These are phyloP conservation scores for Drosophila melanosoma DNA, from an alignment of 2,888 invertebrate genomes.

Conservation along the genomic window DNA sequence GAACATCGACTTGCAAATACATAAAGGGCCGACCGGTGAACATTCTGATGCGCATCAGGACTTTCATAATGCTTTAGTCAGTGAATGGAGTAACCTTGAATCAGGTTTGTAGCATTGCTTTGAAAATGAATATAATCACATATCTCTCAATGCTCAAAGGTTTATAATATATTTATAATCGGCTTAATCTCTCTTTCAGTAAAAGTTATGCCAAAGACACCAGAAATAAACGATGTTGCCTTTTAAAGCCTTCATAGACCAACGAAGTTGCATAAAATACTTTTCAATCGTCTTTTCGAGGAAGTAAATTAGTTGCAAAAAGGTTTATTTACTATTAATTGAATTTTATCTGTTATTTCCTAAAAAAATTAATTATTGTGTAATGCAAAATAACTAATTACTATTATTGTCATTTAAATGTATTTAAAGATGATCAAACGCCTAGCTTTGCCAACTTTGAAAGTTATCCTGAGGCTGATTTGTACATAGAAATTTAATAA, in stretches of 20 bases:
- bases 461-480: constrained; percentile 12
- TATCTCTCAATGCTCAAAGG: not conserved
- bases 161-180: not conserved
- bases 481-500: constrained; percentile 28
- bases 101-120: constrained; percentile 77
- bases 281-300: not conserved
- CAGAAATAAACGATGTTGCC: constrained; percentile 82
- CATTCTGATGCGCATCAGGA: constrained; percentile 83
- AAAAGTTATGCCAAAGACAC: constrained; percentile 82
- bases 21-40: constrained; percentile 84
- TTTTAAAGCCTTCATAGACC: constrained; percentile 67
- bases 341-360: not conserved
- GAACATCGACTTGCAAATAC: constrained; percentile 86
- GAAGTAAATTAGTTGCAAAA: not conserved
- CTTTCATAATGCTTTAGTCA: constrained; percentile 82
- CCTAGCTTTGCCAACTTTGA: not conserved
- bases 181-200: constrained; percentile 77
- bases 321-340: not conserved
- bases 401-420: not conserved
- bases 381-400: not conserved
- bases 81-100: constrained; percentile 84
- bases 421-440: constrained; percentile 4
- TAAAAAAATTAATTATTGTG: not conserved
- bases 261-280: not conserved
- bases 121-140: not conserved